Conservation (phyloP, 1,140 invertebrate genomes). For the Ostrea edulis region DNA sequence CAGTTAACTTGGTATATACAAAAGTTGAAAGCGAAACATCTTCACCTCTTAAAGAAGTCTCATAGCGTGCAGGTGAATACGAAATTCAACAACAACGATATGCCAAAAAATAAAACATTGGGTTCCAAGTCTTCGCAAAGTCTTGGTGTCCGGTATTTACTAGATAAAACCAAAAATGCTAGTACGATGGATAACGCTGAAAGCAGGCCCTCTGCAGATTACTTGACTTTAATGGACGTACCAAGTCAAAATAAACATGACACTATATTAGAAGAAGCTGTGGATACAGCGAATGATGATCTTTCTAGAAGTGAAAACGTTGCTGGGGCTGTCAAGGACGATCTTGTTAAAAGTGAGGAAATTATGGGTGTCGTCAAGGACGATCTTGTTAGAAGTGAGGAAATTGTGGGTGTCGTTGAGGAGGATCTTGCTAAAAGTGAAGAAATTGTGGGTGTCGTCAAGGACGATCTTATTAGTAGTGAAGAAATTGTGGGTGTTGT, state of each 20-base stretch:
- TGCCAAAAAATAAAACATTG: background rate
- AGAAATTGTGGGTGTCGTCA: too few species aligned
- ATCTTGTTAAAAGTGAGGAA: too few species aligned
- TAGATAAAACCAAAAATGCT: background rate
- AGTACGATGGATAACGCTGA: background rate
- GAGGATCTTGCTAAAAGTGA: too few species aligned
- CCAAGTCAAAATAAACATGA: background rate
- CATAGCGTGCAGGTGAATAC: background rate
- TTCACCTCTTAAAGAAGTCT: background rate
- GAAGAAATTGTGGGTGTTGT: too few species aligned
- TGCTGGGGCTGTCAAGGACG: too few species aligned
- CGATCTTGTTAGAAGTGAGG: too few species aligned
- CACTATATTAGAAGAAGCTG: background rate
- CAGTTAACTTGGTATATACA: conserved; percentile 1
- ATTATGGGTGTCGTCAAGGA: too few species aligned
- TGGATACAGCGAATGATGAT: background rate
- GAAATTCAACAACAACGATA: background rate
- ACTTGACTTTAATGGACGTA: background rate
- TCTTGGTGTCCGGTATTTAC: background rate
- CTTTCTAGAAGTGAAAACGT: too few species aligned
- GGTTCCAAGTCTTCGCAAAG: background rate
- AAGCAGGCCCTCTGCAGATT: background rate
- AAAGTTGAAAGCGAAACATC: background rate
- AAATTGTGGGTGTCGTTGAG: too few species aligned
- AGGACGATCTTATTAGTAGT: too few species aligned